Evolutionary conservation across 2,113 vertebrate genomes (phyloP), one percentile per base, ranked within the genome.

Genomic region (Geococcyx californianus): DNA sequence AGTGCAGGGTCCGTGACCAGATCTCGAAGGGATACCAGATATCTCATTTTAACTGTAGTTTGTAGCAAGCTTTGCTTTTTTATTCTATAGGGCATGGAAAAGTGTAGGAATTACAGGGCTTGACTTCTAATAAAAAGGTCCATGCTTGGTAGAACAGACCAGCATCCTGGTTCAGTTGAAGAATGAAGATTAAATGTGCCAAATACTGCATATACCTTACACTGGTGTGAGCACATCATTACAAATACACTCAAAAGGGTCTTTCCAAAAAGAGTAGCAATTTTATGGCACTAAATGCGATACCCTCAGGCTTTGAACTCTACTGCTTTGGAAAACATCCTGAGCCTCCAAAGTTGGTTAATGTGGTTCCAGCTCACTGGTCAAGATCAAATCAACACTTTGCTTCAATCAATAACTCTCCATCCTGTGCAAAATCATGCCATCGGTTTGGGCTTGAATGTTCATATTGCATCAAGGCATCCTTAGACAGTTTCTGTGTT

Each of bases 161-260:
- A 84, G 44, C 16, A 36, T 74, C 36, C 11, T 24, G 10, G 34
- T 72, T 56, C 42, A 74, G 19, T 6, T 59, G 33, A 15, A 67
- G 21, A 78, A 24, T 7, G 9, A 75, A 63, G 15, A 31, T 64
- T 45, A n/a, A 63, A 52, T 49, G 15, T 74, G 34, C 47, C 20
- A 49, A 44, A 4, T 11, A 42, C 17, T 62, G 55, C 63, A 20
- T 4, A 7, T 49, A 34, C 26, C 26, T 59, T 18, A 63, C 4
- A 4, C 3, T 11, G 0, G 0, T 20, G 31, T 42, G 40, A 84
- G 51, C 19, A 60, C 11, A 6, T 7, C 26, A 52, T 44, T 72
- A 14, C 70, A 73, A 93, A 20, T 40, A 59, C 49, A 60, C 28
- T 18, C 31, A 47, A 59, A 67, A 26, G 12, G 11, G 14, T 88